These are phyloP conservation scores for Hyles euphorbiae DNA, from an alignment of 1,140 invertebrate species.

Conservation along the genomic window DNA sequence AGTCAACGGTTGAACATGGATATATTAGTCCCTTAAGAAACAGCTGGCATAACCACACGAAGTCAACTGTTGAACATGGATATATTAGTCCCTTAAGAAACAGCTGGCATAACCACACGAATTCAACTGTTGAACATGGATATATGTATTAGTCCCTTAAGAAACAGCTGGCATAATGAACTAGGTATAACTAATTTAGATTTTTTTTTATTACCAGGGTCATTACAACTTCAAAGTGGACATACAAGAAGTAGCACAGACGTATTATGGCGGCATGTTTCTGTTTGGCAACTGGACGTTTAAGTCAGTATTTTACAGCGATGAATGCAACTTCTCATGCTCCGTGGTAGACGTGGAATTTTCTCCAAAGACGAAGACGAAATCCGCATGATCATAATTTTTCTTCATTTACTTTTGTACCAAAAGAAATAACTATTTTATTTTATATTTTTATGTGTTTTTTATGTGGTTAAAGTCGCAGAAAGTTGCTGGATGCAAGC, in stretches of 20 bases:
- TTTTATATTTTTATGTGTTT: too few relatives aligned
- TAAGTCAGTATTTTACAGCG: conserved; percentile 41
- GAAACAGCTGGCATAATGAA: too few relatives aligned
- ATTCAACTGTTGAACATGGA: too few relatives aligned
- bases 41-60: too few relatives aligned
- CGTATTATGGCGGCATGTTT: conserved; percentile 50
- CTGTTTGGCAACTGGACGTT: conserved; percentile 50
- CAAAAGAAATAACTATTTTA: not conserved
- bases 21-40: too few relatives aligned
- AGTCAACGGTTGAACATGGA: too few relatives aligned
- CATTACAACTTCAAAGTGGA: conserved; percentile 34
- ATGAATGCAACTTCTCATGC: conserved; percentile 57
- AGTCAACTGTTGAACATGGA: too few relatives aligned
- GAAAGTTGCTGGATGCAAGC: too few relatives aligned
- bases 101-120: too few relatives aligned
- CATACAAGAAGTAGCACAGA: conserved; percentile 38
- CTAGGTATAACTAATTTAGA: not conserved
- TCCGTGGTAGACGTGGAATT: conserved; percentile 30
- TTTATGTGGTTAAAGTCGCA: too few relatives aligned
- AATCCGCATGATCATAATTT: conserved; percentile 2
- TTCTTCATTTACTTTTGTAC: not conserved
- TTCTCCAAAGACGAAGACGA: conserved; percentile 30
- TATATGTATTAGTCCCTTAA: too few relatives aligned
- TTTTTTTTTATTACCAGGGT: conserved; percentile 35
- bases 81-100: too few relatives aligned